These are phyloP conservation scores for Colletes gigas DNA, from an alignment of 1,140 invertebrate species.

Conservation along the genomic window DNA sequence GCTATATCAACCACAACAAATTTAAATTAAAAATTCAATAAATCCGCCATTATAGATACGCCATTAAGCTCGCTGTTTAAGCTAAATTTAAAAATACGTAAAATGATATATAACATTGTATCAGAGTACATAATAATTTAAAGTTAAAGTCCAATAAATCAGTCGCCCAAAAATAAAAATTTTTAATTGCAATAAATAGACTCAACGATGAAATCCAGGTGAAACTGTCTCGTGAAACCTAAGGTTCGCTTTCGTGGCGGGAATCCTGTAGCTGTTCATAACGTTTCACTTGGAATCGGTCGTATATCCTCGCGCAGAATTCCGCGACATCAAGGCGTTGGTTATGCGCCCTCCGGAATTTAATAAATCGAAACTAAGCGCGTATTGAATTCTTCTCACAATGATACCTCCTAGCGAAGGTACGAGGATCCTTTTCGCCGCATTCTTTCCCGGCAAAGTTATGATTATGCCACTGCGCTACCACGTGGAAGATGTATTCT, in stretches of 20 bases:
- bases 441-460: slow-evolving; percentile 8
- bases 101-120: no score
- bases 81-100: no score
- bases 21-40: no score
- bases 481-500: slow-evolving; percentile 15
- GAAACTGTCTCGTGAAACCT: background rate
- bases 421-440: background rate
- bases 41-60: no score
- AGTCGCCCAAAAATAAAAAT: no score
- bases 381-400: slow-evolving; percentile 9
- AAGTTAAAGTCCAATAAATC: no score
- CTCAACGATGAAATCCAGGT: background rate
- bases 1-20: no score
- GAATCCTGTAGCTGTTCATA: background rate
- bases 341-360: background rate
- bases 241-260: background rate
- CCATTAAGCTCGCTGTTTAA: no score
- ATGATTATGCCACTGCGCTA: background rate
- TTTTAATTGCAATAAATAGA: no score
- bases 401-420: background rate
- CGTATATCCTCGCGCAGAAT: background rate
- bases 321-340: background rate
- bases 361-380: slow-evolving; percentile 24
- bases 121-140: no score
- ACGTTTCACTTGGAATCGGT: background rate